These are phyloP conservation scores for Anableps anableps DNA, from an alignment of 2,797 vertebrate genomes.

Conservation along the genomic window DNA sequence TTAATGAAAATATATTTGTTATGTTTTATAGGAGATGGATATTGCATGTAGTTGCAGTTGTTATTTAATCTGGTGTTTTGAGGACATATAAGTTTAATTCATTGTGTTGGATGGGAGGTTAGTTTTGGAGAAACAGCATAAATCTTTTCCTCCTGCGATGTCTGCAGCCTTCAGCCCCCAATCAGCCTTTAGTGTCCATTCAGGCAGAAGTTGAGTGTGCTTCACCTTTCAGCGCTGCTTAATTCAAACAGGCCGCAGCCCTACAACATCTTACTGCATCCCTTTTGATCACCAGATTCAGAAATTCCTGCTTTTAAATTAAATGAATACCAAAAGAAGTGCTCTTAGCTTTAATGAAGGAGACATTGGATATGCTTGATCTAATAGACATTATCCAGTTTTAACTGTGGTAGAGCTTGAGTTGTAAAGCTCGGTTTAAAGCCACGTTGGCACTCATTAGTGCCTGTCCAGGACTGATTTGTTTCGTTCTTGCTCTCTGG, in stretches of 20 bases:
- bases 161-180: slow-evolving; percentile 45
- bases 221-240: slow-evolving; percentile 70
- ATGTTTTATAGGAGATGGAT: not conserved
- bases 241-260: slow-evolving; percentile 60
- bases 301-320: slow-evolving; percentile 61
- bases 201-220: slow-evolving; percentile 61
- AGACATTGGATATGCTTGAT: slow-evolving; percentile 60
- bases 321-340: slow-evolving; percentile 53
- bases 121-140: slow-evolving; percentile 3
- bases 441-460: slow-evolving; percentile 49
- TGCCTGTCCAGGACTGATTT: slow-evolving; percentile 27
- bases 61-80: slow-evolving; percentile 31
- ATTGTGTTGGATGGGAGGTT: slow-evolving; percentile 19
- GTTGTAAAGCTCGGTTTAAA: slow-evolving; percentile 30
- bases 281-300: slow-evolving; percentile 60
- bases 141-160: slow-evolving; percentile 28
- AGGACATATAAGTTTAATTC: slow-evolving; percentile 9
- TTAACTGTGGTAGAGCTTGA: slow-evolving; percentile 22
- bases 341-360: slow-evolving; percentile 54
- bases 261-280: slow-evolving; percentile 46
- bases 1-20: not conserved
- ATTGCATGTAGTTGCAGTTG: slow-evolving; percentile 16
- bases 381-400: slow-evolving; percentile 26
- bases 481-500: slow-evolving; percentile 35
- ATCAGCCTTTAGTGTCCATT: slow-evolving; percentile 51